These are phyloP conservation scores for Drosophila multiciliata DNA, from an alignment of 2,888 invertebrate genomes.

Conservation along the genomic window DNA sequence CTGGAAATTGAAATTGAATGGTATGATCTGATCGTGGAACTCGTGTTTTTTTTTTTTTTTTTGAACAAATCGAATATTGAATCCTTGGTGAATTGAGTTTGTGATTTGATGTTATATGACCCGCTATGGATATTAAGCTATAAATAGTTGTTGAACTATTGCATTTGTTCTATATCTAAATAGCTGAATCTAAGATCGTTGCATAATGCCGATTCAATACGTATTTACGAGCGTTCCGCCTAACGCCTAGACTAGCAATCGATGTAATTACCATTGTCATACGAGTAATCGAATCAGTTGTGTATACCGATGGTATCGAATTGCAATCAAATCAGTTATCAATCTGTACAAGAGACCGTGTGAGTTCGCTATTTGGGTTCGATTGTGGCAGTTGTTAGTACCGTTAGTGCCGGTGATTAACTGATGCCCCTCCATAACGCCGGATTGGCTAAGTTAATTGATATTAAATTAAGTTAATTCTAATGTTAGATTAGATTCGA, in stretches of 20 bases:
- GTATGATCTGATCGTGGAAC: constrained; percentile 36
- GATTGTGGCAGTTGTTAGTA: constrained; percentile 40
- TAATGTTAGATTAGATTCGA: constrained; percentile 36
- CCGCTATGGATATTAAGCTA: constrained; percentile 6
- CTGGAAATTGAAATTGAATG: constrained; percentile 22
- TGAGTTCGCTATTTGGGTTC: constrained; percentile 59
- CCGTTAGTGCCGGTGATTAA: constrained; percentile 36
- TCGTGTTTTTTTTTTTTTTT: constrained; percentile 21
- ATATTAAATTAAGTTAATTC: constrained; percentile 31
- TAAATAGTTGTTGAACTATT: constrained; percentile 8
- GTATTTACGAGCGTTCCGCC: constrained; percentile 10
- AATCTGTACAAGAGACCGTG: constrained; percentile 57
- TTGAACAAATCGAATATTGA: constrained; percentile 31
- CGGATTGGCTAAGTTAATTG: constrained; percentile 52
- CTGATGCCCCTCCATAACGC: constrained; percentile 49
- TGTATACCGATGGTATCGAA: constrained; percentile 57
- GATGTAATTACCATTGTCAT: constrained; percentile 79
- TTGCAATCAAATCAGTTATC: constrained; percentile 63
- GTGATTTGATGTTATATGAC: constrained; percentile 39
- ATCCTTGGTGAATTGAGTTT: constrained; percentile 42
- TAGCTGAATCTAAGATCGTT: neutral
- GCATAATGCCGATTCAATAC: neutral
- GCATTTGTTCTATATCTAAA: constrained; percentile 8
- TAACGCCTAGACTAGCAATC: constrained; percentile 51
- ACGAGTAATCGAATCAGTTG: constrained; percentile 66